Evolutionary conservation across 2,888 invertebrate genomes (phyloP), one percentile per base, ranked within the genome.

Genomic region (Dynastes tityus): DNA sequence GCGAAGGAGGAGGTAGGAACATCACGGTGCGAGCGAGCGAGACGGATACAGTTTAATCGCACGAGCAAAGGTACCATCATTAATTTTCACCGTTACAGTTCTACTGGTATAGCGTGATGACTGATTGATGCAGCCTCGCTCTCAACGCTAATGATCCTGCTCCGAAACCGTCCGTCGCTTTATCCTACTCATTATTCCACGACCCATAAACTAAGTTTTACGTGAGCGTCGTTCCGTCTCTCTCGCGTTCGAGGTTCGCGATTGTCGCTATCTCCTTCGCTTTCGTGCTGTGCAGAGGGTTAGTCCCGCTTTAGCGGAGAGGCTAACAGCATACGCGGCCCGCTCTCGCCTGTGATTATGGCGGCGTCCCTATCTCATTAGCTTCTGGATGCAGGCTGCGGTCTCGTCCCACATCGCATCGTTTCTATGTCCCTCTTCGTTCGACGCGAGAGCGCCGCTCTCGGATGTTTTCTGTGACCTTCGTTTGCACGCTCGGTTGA

Each of bases 121-220:
- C 85, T 86, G 86, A 86, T 86, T 86, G 85, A 86, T 85, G 85
- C 84, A 82, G 84, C 83, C 80, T 82, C 84, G 82, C 83, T 80
- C 83, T 84, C 83, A 81, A 82, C 84, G 83, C 85, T 84, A 84
- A 84, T 84, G 84, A 84, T 84, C 83, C 82, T 79, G 83, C 82
- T 78, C 80, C 64, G 80, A 80, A 80, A 80, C 82, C 82, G 79
- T 71, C 80, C 80, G 78, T 64, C 78, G 80, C 80, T 80, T 82
- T 81, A 81, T 81, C 81, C 81, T 78, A 78, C 80, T 81, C 81
- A 80, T 82, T 81, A 81, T 81, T 76, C 80, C 65, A 74, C 77
- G 80, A 76, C 81, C 81, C 82, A 80, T 82, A 81, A 80, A 80
- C 76, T 76, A 61, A 71, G 78, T 78, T 76, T 74, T 76, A 80